Evolutionary conservation across 2,797 vertebrate genomes (phyloP), one percentile per base, ranked within the genome.

Genomic region (Paedocypris micromegethes): DNA sequence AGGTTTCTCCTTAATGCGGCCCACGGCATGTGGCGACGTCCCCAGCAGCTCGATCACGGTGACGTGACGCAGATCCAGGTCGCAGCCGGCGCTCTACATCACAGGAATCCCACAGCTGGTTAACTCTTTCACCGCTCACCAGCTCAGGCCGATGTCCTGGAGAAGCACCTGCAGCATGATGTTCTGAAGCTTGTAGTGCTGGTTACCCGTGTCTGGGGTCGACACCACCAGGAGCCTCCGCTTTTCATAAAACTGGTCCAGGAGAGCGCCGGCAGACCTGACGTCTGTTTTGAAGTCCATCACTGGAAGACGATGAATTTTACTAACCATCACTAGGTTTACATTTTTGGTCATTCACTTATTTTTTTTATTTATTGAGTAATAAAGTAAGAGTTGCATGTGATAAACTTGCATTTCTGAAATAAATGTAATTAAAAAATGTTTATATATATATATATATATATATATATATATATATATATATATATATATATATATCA

Each of bases 221-320:
- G 94, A 99, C 77, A 98, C 8, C 58, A 99, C 84, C 3, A 98
- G 88, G 51, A 98, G 89, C 58, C 91, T 88, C 60, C 88, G 90
- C 79, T 95, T 98, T 79, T 94, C 93, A 0, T 91, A 91, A 85
- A 98, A 97, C 83, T 98, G 96, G 73, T 96, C 93, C 81, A 99
- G 83, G 52, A 98, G 91, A 54, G 88, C 90, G 0, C 91, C 83
- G 0, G 84, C 86, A 0, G 93, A 93, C 72, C 86, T 93, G 39
- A 96, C 90, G 0, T 90, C 90, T 0, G 92, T 88, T 74, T 93
- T 93, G 70, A 98, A 91, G 83, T 91, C 85, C 89, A 96, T 92
- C 56, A 89, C 96, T 99, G 70, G 8, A 67, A 66, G 41, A 58
- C 47, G 64, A 77, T 38, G 8, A 23, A 23, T 23, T 23, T 23